phyloP scores from a whole-genome alignment of 1,140 invertebrate species.

The Hestina assimilis region DNA sequence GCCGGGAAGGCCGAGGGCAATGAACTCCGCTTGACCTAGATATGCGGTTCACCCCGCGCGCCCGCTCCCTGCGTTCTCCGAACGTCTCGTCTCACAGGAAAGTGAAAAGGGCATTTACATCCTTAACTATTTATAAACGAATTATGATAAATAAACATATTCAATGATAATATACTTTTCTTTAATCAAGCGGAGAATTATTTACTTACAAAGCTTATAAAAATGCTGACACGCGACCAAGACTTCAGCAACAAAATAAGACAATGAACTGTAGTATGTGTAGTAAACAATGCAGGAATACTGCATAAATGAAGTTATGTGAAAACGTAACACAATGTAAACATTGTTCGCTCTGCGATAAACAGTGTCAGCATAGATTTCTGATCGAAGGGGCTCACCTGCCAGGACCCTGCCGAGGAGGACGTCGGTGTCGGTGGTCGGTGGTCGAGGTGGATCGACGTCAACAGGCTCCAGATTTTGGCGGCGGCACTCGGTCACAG shows the following conservation, averaged over 20 bases:
- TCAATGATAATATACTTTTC: too few species aligned
- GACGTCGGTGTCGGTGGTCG: conserved; percentile 73
- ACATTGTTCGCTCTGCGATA: background rate
- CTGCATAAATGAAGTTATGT: background rate
- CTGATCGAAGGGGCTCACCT: conserved; percentile 65
- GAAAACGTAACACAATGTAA: background rate
- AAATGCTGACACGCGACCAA: conserved; percentile 1
- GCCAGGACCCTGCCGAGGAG: conserved; percentile 79
- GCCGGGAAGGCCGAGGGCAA: conserved; percentile 78
- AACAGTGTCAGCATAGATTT: conserved; percentile 22
- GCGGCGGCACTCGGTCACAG: conserved; percentile 66
- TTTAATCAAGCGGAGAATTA: too few species aligned
- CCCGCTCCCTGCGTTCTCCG: conserved; percentile 29
- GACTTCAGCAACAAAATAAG: background rate
- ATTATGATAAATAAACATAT: conserved; percentile 3
- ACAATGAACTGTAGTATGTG: background rate
- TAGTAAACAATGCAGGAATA: conserved; percentile 4
- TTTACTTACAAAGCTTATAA: background rate
- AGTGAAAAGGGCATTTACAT: conserved; percentile 71
- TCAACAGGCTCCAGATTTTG: conserved; percentile 43
- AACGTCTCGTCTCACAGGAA: conserved; percentile 56
- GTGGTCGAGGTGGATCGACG: conserved; percentile 35
- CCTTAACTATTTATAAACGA: conserved; percentile 15
- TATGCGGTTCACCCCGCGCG: conserved; percentile 47
- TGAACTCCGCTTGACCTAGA: conserved; percentile 78